Conservation (phyloP, 2,797 vertebrate species). For the Heterohyrax brucei region DNA sequence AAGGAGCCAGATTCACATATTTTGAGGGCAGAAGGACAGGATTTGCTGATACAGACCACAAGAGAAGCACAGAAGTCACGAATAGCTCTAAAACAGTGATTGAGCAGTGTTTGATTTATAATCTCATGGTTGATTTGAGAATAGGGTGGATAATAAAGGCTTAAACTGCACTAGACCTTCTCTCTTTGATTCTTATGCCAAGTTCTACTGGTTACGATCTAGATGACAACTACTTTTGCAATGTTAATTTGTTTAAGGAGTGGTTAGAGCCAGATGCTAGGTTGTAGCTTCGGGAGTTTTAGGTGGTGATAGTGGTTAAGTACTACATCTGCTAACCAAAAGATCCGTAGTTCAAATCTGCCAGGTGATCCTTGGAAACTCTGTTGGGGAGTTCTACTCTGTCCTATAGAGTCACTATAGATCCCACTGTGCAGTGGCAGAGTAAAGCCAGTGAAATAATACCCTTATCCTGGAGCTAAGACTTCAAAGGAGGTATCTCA, state of each 20-base stretch:
- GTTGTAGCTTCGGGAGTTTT: neutral
- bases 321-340: too few species aligned
- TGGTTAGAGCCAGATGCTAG: neutral
- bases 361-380: too few species aligned
- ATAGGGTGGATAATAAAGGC: neutral
- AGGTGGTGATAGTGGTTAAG: too few species aligned
- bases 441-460: neutral
- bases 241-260: neutral
- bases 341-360: too few species aligned
- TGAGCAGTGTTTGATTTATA: constrained; percentile 46
- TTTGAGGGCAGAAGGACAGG: neutral
- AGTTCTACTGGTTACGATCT: neutral
- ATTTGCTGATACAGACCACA: neutral
- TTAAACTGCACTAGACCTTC: neutral
- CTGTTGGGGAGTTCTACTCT: too few species aligned
- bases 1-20: neutral
- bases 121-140: neutral
- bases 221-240: neutral
- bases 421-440: neutral
- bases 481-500: neutral
- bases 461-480: too few species aligned
- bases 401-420: too few species aligned
- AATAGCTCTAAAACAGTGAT: neutral
- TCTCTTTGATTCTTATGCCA: neutral
- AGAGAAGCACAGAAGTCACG: neutral